Percentiles rank a stretch among this genome's conserved stretches.
Evolutionary conservation across 2,797 vertebrate genomes (phyloP).

Genomic region (Phyllotis vaccarum): DNA sequence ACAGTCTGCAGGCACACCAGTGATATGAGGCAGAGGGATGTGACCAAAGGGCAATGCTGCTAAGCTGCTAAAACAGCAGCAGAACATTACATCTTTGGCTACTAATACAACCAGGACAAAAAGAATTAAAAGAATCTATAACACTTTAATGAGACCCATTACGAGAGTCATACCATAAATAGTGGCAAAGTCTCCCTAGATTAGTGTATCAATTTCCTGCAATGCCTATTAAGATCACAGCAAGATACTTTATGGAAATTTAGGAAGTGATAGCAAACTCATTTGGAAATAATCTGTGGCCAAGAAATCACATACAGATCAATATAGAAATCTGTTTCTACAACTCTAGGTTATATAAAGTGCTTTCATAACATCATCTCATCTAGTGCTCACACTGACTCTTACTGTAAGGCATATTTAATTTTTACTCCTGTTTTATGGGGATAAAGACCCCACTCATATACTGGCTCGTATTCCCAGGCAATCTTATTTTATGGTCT

Average conservation of each 20-base stretch:
- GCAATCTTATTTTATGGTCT: background rate
- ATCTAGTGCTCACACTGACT: slow-evolving; percentile 7
- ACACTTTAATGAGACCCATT: slow-evolving; percentile 68
- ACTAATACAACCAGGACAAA: slow-evolving; percentile 62
- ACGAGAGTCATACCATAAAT: slow-evolving; percentile 59
- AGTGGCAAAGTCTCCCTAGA: slow-evolving; percentile 32
- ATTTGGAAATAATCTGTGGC: slow-evolving; percentile 56
- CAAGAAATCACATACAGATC: slow-evolving; percentile 33
- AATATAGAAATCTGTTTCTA: slow-evolving; percentile 32
- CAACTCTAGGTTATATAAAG: slow-evolving; percentile 7
- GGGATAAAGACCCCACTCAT: background rate
- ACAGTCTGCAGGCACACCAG: background rate
- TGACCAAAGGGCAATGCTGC: slow-evolving; percentile 26
- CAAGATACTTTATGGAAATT: slow-evolving; percentile 70
- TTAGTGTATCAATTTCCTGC: slow-evolving; percentile 69
- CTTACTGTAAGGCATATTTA: background rate
- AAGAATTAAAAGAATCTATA: slow-evolving; percentile 69
- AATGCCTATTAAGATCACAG: slow-evolving; percentile 75
- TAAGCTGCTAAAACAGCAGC: slow-evolving; percentile 70
- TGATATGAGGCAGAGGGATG: slow-evolving; percentile 26
- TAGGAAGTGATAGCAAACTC: slow-evolving; percentile 53
- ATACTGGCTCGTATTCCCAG: background rate
- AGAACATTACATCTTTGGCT: slow-evolving; percentile 59
- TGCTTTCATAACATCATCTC: background rate
- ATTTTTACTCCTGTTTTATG: slow-evolving; percentile 1